Evolutionary conservation across 2,888 invertebrate genomes (phyloP).

Genomic region (Glomeris marginata): DNA sequence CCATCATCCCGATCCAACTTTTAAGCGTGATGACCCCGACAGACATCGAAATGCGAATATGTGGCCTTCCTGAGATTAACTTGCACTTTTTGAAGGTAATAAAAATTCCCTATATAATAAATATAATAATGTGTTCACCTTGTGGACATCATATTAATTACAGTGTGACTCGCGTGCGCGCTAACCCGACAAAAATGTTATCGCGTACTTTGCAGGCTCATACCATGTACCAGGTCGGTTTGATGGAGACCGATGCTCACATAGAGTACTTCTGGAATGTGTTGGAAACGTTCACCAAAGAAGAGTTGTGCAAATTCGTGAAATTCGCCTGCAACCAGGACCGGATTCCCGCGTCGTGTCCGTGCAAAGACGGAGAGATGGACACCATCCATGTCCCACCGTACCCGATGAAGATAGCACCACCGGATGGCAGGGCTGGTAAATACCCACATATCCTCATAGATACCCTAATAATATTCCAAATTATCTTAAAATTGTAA

Average conservation of each 20-base stretch:
- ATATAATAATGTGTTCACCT: too few relatives aligned
- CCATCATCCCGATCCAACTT: conserved; percentile 23
- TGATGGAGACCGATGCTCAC: conserved; percentile 28
- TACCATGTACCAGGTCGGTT: conserved; percentile 31
- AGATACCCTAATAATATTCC: not conserved
- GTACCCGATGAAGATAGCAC: conserved; percentile 32
- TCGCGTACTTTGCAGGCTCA: conserved; percentile 23
- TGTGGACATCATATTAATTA: too few relatives aligned
- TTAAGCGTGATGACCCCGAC: conserved; percentile 24
- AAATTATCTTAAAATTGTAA: not conserved
- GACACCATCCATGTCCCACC: conserved; percentile 29
- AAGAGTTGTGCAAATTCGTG: conserved; percentile 28
- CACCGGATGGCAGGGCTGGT: conserved; percentile 27
- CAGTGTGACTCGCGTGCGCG: too few relatives aligned
- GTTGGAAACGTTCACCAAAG: conserved; percentile 25
- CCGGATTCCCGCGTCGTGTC: conserved; percentile 28
- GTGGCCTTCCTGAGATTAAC: conserved; percentile 26
- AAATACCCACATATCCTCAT: conserved; percentile 3
- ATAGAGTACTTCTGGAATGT: conserved; percentile 29
- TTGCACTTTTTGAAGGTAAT: conserved; percentile 28
- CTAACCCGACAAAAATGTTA: too few relatives aligned
- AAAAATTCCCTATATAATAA: too few relatives aligned
- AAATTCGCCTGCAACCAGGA: conserved; percentile 32
- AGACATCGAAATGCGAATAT: conserved; percentile 26
- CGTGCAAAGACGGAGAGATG: conserved; percentile 25